phyloP scores from a whole-genome alignment of 2,113 vertebrate species.

The Phalacrocorax brasilianus region DNA sequence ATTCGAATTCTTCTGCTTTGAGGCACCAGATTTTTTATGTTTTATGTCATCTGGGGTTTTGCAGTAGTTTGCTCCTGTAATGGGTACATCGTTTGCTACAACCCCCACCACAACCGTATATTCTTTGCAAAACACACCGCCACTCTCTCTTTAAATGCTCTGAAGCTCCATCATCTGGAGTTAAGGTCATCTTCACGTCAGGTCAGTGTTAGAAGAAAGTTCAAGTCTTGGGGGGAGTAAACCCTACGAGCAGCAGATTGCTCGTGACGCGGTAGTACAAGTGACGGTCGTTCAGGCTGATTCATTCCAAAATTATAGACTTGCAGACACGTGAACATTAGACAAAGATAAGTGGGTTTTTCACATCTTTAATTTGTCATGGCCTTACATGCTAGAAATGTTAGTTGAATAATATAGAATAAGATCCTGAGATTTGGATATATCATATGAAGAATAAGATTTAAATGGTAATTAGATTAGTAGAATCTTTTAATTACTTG shows the following conservation, averaged over 20 bases:
- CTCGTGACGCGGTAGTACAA: not conserved
- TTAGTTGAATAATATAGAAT: not conserved
- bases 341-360: not conserved
- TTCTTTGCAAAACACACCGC: not conserved
- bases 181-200: not conserved
- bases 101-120: not conserved
- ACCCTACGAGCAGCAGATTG: not conserved
- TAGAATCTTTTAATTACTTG: not conserved
- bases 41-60: not conserved
- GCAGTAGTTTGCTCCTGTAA: not conserved
- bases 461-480: slow-evolving; percentile 9
- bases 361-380: not conserved
- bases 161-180: not conserved
- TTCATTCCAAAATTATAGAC: not conserved
- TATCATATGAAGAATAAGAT: not conserved
- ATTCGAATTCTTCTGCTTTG: not conserved
- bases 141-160: not conserved
- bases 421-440: not conserved
- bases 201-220: not conserved
- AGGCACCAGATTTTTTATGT: not conserved
- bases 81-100: not conserved
- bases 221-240: not conserved
- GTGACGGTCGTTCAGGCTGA: not conserved
- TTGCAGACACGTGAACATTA: not conserved
- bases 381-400: not conserved